phyloP scores from a whole-genome alignment of 2,888 invertebrate genomes.

The Opisthograptis luteolata region DNA sequence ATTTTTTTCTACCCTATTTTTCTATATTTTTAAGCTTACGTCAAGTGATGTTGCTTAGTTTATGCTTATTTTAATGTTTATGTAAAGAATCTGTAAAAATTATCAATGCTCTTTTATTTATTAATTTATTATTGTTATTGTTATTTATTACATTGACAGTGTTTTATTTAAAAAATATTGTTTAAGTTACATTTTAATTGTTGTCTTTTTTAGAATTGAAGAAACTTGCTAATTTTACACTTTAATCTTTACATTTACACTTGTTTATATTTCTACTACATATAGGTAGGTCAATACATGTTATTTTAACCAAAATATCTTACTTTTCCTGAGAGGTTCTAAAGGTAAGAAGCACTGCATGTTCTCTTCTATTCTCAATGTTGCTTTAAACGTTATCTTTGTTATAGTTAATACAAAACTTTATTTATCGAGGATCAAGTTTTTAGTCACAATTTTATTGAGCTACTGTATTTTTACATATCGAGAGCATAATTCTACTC shows the following conservation, averaged over 20 bases:
- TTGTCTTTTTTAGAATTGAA: constrained; percentile 15
- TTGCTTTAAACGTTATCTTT: constrained; percentile 26
- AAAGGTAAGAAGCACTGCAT: constrained; percentile 55
- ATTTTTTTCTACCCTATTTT: constrained; percentile 56
- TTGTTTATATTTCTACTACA: not conserved
- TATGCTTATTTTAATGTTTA: constrained; percentile 41
- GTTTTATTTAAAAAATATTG: not conserved
- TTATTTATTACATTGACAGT: constrained; percentile 5
- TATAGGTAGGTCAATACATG: not conserved
- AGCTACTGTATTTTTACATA: no score
- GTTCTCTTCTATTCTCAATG: constrained; percentile 38
- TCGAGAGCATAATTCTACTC: no score
- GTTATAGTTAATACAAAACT: no score
- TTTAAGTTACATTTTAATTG: constrained; percentile 19
- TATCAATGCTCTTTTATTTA: constrained; percentile 6
- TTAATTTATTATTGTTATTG: not conserved
- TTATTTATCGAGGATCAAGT: no score
- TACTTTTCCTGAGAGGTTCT: constrained; percentile 19
- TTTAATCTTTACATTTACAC: constrained; percentile 22
- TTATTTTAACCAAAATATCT: not conserved
- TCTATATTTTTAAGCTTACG: constrained; percentile 67
- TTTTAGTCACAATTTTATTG: no score
- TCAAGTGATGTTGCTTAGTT: constrained; percentile 73
- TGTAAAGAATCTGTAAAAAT: constrained; percentile 17
- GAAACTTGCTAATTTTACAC: constrained; percentile 14